Evolutionary conservation across 2,113 vertebrate genomes (phyloP).

Genomic region (Chaetops frenatus): DNA sequence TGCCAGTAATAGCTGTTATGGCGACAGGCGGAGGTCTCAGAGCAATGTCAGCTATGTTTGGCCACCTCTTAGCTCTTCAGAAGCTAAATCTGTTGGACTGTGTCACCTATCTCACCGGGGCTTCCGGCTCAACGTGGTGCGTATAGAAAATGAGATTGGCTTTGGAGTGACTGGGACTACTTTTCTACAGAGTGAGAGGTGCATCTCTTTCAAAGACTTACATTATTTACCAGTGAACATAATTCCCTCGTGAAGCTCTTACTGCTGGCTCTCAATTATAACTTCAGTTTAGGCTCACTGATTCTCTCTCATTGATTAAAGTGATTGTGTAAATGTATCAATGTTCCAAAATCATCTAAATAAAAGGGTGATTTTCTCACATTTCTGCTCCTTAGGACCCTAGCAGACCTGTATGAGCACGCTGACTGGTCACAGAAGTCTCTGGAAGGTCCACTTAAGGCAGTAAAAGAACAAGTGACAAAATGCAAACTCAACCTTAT

Average conservation of each 20-base stretch:
- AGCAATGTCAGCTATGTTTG: constrained; percentile 81
- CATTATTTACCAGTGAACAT: background rate
- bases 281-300: background rate
- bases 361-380: background rate
- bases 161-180: background rate
- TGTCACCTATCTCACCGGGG: constrained; percentile 77
- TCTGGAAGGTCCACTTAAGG: constrained; percentile 61
- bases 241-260: background rate
- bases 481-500: constrained; percentile 70
- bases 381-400: constrained; percentile 68
- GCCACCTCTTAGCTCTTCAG: constrained; percentile 77
- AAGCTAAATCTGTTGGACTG: constrained; percentile 78
- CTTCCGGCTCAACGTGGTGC: constrained; percentile 88
- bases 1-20: constrained; percentile 81
- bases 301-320: background rate
- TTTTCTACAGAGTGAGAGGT: background rate
- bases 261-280: background rate
- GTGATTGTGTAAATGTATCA: background rate
- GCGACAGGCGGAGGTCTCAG: constrained; percentile 82
- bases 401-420: constrained; percentile 75
- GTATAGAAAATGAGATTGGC: background rate
- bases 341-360: background rate
- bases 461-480: constrained; percentile 69
- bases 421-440: constrained; percentile 77
- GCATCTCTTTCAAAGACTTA: background rate